Conservation (phyloP, 2,797 vertebrate genomes). For the Acridotheres tristis region DNA sequence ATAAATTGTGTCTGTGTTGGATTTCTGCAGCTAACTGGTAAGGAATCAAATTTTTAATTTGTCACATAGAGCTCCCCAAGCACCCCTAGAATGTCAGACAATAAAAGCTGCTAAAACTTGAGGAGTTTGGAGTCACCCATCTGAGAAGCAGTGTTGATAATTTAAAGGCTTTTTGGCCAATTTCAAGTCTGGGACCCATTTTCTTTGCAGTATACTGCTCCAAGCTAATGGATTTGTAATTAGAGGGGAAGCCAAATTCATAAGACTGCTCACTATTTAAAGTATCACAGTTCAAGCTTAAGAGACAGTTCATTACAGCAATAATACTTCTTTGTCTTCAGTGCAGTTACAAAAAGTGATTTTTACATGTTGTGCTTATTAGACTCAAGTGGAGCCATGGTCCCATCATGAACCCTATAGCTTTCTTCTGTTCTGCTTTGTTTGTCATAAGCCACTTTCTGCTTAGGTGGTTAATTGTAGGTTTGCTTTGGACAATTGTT, state of each 20-base stretch:
- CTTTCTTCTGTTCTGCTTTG: background rate
- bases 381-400: background rate
- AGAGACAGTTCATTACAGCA: background rate
- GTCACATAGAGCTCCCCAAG: background rate
- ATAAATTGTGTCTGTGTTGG: background rate
- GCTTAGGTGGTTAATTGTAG: background rate
- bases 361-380: background rate
- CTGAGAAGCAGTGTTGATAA: background rate
- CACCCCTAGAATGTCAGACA: background rate
- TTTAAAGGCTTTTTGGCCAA: background rate
- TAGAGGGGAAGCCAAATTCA: background rate
- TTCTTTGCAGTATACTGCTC: background rate
- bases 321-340: slow-evolving; percentile 2
- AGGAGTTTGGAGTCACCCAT: background rate
- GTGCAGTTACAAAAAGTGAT: background rate
- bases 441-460: slow-evolving; percentile 4
- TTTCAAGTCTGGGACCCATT: background rate
- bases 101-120: background rate
- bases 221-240: background rate
- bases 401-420: background rate
- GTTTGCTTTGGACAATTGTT: background rate
- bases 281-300: background rate
- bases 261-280: background rate
- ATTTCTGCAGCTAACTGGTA: background rate
- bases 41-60: background rate